Base-by-base conservation (phyloP, 2,797 vertebrate species). In the Synaphobranchus kaupii region DNA sequence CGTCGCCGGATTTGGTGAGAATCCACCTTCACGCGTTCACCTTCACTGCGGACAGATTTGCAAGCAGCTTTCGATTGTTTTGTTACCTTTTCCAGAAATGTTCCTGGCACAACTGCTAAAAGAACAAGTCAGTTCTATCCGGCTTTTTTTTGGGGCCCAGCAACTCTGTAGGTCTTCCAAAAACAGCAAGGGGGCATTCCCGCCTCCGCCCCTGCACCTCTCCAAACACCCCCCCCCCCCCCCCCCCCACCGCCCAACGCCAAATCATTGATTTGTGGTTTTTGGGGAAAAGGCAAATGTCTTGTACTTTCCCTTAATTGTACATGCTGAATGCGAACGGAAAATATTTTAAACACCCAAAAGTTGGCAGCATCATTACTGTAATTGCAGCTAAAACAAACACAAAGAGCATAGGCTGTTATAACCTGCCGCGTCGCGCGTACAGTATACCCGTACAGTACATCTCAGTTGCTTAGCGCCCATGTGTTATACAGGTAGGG, bases 401-500 rank as follows among this genome's bases (percentile, higher is more conserved):
- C 31, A 84, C 91, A 93, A 93, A 85, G 87, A 86, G 63, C 83
- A 76, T 87, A 83, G 89, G 87, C 90, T 93, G 91, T 91, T 93
- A 90, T 84, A 89, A 87, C 58, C 84, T 86, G 87, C 6, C 34
- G 20, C 5, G 13, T 39, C 39, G 3, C 39, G 39, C 39, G 3
- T 39, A 39, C 39, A 39, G n/a, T n/a, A n/a, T n/a, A n/a, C n/a
- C 71, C 4, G 6, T 34, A 5, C 68, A 31, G 31, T 73, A 73
- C 2, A 91, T 92, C 92, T 93, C 73, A 91, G 83, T 90, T 83
- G 73, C 89, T 94, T 94, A 91, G 95, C 95, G 95, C 95, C 95
- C 93, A 88, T 90, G 90, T 86, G 73, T 93, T 95, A 95, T 92
- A 94, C 93, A 91, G 90, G 92, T 92, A 90, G 88, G 71, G 90